These are phyloP conservation scores for Probaryconus sp. DNA, from an alignment of 1,140 invertebrate species.

Conservation along the genomic window DNA sequence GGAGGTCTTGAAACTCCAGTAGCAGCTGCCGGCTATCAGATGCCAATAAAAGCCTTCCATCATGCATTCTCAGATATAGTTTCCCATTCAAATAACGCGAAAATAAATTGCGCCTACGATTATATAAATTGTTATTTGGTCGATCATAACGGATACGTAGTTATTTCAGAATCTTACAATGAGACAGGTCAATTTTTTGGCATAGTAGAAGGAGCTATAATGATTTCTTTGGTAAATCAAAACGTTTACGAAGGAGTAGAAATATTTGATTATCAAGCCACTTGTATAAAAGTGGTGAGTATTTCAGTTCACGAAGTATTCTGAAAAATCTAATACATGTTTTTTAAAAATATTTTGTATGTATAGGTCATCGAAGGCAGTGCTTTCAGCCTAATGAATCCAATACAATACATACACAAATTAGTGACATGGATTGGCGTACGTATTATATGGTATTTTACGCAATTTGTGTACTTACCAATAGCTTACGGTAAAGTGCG, in stretches of 20 bases:
- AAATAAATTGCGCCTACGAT: conserved; percentile 77
- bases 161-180: conserved; percentile 84
- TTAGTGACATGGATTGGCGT: conserved; percentile 67
- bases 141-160: conserved; percentile 93
- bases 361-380: conserved; percentile 60
- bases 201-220: conserved; percentile 86
- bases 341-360: no score
- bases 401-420: conserved; percentile 65
- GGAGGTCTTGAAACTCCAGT: conserved; percentile 88
- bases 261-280: conserved; percentile 92
- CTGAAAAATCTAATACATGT: not conserved
- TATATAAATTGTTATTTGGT: conserved; percentile 89
- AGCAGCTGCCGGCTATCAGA: conserved; percentile 92
- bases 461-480: conserved; percentile 68
- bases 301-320: not conserved
- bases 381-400: conserved; percentile 64
- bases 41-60: conserved; percentile 83
- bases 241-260: conserved; percentile 86
- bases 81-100: conserved; percentile 67
- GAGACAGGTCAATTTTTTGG: conserved; percentile 92
- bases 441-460: conserved; percentile 65
- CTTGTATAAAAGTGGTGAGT: conserved; percentile 80
- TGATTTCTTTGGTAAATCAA: conserved; percentile 86
- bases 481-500: conserved; percentile 65
- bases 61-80: conserved; percentile 86